These are phyloP conservation scores for Sturnira hondurensis DNA, from an alignment of 2,113 vertebrate genomes.

Conservation along the genomic window DNA sequence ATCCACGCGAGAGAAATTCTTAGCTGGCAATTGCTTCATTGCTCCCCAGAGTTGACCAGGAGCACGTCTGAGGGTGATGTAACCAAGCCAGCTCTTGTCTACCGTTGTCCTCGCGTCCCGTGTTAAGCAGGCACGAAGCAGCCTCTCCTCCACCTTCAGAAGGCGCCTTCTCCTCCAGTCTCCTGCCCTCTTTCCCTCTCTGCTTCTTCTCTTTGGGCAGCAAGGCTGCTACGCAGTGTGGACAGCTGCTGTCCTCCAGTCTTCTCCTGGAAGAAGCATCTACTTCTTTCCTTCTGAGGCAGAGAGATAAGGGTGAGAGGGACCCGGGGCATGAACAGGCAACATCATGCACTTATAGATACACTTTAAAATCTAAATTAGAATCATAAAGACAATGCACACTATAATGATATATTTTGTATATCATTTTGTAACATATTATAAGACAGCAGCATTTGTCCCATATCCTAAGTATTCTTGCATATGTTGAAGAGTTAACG, in stretches of 20 bases:
- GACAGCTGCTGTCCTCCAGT: neutral
- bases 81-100: neutral
- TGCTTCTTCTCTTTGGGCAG: neutral
- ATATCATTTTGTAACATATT: neutral
- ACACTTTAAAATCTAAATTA: neutral
- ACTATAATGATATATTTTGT: neutral
- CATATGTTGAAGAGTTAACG: neutral
- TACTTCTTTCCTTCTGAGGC: neutral
- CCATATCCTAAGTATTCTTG: neutral
- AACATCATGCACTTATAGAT: too few relatives aligned
- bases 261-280: neutral
- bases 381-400: neutral
- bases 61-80: too few relatives aligned
- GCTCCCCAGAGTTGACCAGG: neutral
- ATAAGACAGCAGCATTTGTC: neutral
- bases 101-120: too few relatives aligned
- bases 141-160: neutral
- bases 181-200: neutral
- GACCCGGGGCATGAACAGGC: too few relatives aligned
- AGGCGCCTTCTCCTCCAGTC: neutral
- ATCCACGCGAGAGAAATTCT: neutral
- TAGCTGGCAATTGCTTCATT: neutral
- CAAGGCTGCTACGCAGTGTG: too few relatives aligned
- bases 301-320: neutral
- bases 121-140: too few relatives aligned